phyloP scores from a whole-genome alignment of 2,113 vertebrate species.

The Tamias sibiricus region DNA sequence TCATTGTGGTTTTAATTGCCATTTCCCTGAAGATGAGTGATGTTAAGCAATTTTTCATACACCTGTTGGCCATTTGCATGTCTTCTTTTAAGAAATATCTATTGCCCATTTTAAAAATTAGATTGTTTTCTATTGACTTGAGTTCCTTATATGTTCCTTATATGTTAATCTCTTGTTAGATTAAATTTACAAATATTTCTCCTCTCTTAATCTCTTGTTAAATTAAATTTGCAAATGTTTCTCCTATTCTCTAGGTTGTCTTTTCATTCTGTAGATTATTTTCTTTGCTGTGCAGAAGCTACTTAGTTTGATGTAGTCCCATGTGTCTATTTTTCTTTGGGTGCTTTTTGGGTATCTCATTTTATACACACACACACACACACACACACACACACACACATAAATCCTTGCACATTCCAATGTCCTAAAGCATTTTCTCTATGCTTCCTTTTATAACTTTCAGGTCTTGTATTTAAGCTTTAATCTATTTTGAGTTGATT shows the following conservation, averaged over 20 bases:
- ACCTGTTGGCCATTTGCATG: neutral
- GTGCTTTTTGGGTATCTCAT: neutral
- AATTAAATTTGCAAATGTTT: neutral
- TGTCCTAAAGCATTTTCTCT: neutral
- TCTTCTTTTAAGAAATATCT: neutral
- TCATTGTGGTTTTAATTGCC: neutral
- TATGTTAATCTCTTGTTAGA: neutral
- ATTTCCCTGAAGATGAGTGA: neutral
- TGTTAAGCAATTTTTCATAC: neutral
- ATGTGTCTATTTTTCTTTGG: neutral
- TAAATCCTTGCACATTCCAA: neutral
- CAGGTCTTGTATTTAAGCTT: neutral
- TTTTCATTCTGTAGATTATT: neutral
- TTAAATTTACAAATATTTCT: neutral
- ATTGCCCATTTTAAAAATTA: neutral
- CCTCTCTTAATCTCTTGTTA: neutral
- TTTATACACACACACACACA: no score
- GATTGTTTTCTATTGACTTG: neutral
- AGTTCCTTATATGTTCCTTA: neutral
- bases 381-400: no score
- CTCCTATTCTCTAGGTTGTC: neutral
- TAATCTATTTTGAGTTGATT: neutral
- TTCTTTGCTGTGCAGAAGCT: neutral
- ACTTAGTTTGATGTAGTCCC: neutral
- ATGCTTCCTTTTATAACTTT: neutral